Evolutionary conservation across 2,113 vertebrate species (phyloP).

Genomic region (Chloebia gouldiae): DNA sequence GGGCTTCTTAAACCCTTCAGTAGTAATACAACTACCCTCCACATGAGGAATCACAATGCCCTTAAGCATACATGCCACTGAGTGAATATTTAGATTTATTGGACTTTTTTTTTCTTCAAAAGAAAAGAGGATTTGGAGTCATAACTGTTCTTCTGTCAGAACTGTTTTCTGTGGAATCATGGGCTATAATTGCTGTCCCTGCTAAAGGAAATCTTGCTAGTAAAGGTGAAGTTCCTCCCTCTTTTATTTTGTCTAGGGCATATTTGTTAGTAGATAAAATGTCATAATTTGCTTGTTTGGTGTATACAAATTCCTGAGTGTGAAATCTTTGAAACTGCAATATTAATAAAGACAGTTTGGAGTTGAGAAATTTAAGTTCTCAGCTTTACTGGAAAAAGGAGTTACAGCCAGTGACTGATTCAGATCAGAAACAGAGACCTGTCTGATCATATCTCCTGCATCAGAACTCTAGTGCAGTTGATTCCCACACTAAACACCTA

Average conservation of each 20-base stretch:
- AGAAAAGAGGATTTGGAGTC: neutral
- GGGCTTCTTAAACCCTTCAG: neutral
- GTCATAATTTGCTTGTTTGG: neutral
- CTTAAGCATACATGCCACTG: neutral
- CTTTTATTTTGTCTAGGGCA: neutral
- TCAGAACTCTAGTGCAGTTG: neutral
- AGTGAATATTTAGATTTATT: neutral
- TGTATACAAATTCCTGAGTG: neutral
- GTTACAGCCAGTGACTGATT: neutral
- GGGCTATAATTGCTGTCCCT: neutral
- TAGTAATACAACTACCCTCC: neutral
- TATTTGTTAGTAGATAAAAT: neutral
- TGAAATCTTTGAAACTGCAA: neutral
- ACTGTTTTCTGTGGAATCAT: neutral
- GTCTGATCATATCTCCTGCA: neutral
- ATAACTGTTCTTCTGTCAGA: neutral
- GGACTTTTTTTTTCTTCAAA: neutral
- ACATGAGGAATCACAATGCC: neutral
- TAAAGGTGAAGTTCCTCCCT: neutral
- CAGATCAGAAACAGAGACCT: neutral
- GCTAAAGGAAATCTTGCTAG: neutral
- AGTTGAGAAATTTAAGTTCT: neutral
- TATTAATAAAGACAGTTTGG: neutral
- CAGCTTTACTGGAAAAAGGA: neutral
- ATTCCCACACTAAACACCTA: neutral